Evolutionary conservation across 2,888 invertebrate genomes (phyloP), one percentile per base, ranked within the genome.

Genomic region (Thera obeliscata): DNA sequence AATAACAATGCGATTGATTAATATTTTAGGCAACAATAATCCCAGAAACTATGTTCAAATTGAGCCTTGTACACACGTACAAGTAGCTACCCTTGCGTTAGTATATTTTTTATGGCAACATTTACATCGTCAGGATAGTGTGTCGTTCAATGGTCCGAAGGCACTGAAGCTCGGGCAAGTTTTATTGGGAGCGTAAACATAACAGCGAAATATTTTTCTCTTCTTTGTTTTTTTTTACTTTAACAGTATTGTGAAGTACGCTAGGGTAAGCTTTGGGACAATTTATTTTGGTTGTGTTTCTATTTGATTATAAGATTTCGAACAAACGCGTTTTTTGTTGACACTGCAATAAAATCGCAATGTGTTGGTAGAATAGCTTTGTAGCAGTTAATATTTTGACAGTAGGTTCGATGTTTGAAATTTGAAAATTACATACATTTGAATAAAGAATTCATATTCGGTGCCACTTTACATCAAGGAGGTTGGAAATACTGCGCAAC

Each of bases 131-230:
- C 64, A 66, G 69, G 71, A 73, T 71, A 71, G 69, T 67, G 74
- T 71, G 66, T 56, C 70, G 78, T 76, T 75, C 83, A 83, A 84
- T 84, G 78, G 76, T 71, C 70, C 78, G 81, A 49, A 49, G 36
- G 58, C 35, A 50, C 56, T 22, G 12, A 56, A 6, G 55, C 61
- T 73, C 65, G 79, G 82, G 76, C 81, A 82, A 64, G 77, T 87
- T 85, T 83, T 84, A 82, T 84, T 81, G 74, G 76, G 74, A 78
- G 59, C 71, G 74, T 81, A 80, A 81, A 81, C 76, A 77, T 77
- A 74, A 65, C 64, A 61, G 66, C 69, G 65, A 59, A 75, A 78
- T 74, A 74, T 74, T 76, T 74, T 74, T 69, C 74, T 68, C 66
- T 50, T 66, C 33, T 65, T 43, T 50, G 54, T 61, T n/a, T 57